phyloP scores from a whole-genome alignment of 2,888 invertebrate species.

The Phyllotreta striolata region DNA sequence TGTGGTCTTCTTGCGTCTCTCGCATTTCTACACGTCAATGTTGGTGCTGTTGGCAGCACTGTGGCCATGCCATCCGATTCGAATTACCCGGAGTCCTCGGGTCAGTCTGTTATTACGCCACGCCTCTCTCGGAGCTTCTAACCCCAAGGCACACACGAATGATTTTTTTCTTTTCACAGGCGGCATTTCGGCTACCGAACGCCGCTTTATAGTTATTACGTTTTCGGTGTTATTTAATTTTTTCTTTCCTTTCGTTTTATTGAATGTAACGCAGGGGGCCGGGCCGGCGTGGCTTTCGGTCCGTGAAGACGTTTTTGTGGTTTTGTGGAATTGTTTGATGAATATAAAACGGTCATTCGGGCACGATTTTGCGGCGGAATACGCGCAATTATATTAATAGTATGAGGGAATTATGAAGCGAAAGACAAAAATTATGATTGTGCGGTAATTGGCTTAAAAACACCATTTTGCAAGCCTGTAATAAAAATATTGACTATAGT shows the following conservation, averaged over 20 bases:
- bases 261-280: constrained; percentile 25
- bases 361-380: too few relatives aligned
- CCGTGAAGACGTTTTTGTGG: constrained; percentile 16
- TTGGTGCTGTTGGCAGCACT: constrained; percentile 38
- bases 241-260: constrained; percentile 32
- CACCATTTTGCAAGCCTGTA: too few relatives aligned
- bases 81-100: constrained; percentile 26
- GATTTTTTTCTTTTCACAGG: constrained; percentile 27
- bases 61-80: constrained; percentile 36
- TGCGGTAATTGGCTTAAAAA: too few relatives aligned
- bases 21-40: constrained; percentile 47
- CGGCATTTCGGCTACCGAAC: constrained; percentile 35
- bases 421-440: too few relatives aligned
- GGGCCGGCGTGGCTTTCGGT: constrained; percentile 22
- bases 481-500: too few relatives aligned
- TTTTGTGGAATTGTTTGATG: constrained; percentile 8
- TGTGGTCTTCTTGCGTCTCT: constrained; percentile 39
- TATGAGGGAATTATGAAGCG: too few relatives aligned
- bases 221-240: constrained; percentile 28
- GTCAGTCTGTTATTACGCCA: constrained; percentile 43
- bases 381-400: too few relatives aligned
- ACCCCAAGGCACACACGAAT: constrained; percentile 33
- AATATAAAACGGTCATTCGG: not conserved
- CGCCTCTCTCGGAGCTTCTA: constrained; percentile 37
- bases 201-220: constrained; percentile 32